Conservation (phyloP, 2,888 invertebrate genomes). For the Lepidocyrtinus sp. region DNA sequence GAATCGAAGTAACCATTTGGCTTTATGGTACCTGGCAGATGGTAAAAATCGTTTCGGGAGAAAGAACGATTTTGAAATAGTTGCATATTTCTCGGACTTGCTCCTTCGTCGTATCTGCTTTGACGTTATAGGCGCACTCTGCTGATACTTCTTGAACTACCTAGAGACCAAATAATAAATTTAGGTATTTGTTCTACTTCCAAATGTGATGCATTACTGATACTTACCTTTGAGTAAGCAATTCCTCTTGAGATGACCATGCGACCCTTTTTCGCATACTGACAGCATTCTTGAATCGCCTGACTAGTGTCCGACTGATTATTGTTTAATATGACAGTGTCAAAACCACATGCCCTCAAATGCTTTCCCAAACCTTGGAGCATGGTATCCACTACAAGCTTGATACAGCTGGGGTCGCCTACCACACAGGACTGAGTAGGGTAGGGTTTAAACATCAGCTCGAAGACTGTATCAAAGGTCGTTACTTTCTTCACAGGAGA, state of each 20-base stretch:
- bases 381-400: conserved; percentile 78
- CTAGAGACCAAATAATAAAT: background rate
- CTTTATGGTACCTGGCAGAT: conserved; percentile 79
- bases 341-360: conserved; percentile 79
- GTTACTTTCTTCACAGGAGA: conserved; percentile 13
- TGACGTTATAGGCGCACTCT: conserved; percentile 77
- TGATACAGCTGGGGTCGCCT: conserved; percentile 17
- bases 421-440: background rate
- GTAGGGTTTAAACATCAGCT: background rate
- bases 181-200: conserved; percentile 68
- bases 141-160: conserved; percentile 75
- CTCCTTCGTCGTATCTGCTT: conserved; percentile 75
- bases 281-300: conserved; percentile 73
- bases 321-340: conserved; percentile 75
- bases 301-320: conserved; percentile 75
- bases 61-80: conserved; percentile 79
- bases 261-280: conserved; percentile 75
- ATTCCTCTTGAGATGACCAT: conserved; percentile 76
- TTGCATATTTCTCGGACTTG: conserved; percentile 80
- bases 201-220: conserved; percentile 32
- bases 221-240: conserved; percentile 70
- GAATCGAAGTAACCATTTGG: background rate
- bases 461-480: conserved; percentile 27
- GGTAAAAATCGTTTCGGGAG: conserved; percentile 79
- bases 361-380: conserved; percentile 76